These are phyloP conservation scores for Esox masquinongy DNA, from an alignment of 2,797 vertebrate species.

Conservation along the genomic window DNA sequence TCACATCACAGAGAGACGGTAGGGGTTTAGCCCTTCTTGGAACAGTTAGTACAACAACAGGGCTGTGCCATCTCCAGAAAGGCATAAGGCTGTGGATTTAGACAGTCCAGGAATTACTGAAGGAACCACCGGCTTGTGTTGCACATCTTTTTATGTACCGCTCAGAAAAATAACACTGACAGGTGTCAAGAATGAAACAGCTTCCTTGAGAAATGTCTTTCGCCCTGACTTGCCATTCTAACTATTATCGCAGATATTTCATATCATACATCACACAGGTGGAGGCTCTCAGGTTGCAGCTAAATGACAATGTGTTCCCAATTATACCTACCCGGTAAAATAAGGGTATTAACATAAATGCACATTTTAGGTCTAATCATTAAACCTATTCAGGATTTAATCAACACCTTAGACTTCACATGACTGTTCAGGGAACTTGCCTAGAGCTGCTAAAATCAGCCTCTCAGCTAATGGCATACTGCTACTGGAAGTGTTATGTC, in stretches of 20 bases:
- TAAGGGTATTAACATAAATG: too few species aligned
- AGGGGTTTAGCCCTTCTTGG: constrained; percentile 24
- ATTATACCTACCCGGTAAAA: too few species aligned
- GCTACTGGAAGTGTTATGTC: constrained; percentile 42
- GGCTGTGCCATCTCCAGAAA: constrained; percentile 15
- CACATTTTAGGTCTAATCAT: too few species aligned
- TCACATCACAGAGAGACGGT: constrained; percentile 22
- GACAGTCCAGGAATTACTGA: constrained; percentile 30
- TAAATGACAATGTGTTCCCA: too few species aligned
- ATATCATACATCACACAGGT: too few species aligned
- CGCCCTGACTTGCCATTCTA: too few species aligned
- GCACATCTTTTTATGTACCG: background rate
- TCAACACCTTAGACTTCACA: background rate
- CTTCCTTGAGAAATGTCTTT: too few species aligned
- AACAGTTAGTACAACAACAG: constrained; percentile 54
- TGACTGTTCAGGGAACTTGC: background rate
- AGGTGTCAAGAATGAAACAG: too few species aligned
- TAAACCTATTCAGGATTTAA: background rate
- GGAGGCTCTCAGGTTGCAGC: too few species aligned
- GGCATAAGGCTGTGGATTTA: constrained; percentile 34
- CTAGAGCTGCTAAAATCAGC: background rate
- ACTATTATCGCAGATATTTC: too few species aligned
- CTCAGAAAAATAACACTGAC: background rate
- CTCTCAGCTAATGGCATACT: background rate
- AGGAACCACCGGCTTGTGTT: constrained; percentile 40